Base-by-base conservation (phyloP, 2,888 invertebrate genomes). In the Dexiosoma caninum region DNA sequence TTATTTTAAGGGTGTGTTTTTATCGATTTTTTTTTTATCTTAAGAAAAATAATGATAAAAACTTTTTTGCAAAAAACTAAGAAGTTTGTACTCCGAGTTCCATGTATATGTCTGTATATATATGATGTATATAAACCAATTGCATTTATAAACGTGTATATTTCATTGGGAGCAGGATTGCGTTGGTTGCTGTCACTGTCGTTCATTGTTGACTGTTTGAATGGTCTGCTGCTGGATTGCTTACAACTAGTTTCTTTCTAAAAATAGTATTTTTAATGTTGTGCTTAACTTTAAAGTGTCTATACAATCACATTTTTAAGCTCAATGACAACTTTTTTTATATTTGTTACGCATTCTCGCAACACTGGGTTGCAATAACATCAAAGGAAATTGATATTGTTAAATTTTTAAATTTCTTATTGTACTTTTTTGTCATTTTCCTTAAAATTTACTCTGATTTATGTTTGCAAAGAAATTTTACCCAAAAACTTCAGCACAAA, bases 261-360 rank as follows among this genome's bases (percentile, higher is more conserved):
- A 55, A 62, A 46, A 46, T 70, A 62, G 19, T 21, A 40, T 21
- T 21, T 40, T 27, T 35, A 16, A 16, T 44, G 53, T 8, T n/a
- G 21, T 21, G 5, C 21, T 2, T 35, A n/a, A 12, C 1, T 21
- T 7, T 30, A 44, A 10, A 32, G 40, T 40, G 5, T 16, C 35
- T 16, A 35, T 30, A 16, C 30, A 57, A 42, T 70, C 27, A 40
- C 57, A 37, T 66, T 53, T n/a, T n/a, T n/a, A n/a, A 59, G 32
- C 32, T 70, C 66, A 42, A 75, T 53, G 66, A 60, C 70, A 79
- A 59, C 44, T 40, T 75, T 51, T 60, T 62, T 70, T 51, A n/a
- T 37, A 35, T 64, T 49, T 64, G 42, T 46, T 32, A 64, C 14
- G n/a, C 40, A 46, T 67, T 27, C 40, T 32, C 60, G 27, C 16